A percentile compares a stretch with the other conserved stretches of the same genome.
phyloP scores from a whole-genome alignment of 2,888 invertebrate species.

The Stenotaenia linearis region DNA sequence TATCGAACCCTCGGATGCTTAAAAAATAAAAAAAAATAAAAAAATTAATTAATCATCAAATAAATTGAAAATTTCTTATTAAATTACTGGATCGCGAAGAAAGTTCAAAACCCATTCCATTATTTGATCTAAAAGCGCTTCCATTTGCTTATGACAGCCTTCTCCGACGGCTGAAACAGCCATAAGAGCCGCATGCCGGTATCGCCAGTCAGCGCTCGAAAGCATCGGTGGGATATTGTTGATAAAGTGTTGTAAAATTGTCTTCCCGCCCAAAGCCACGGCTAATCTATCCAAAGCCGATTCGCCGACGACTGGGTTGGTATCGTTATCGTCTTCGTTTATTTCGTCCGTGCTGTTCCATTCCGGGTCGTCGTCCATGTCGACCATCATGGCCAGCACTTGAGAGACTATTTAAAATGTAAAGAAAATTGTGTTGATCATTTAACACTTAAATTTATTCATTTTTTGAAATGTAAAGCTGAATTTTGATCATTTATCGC shows the following conservation, averaged over 20 bases:
- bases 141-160: conserved; percentile 98
- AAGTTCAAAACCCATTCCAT: conserved; percentile 84
- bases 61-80: neutral
- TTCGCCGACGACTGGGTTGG: conserved; percentile 92
- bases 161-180: conserved; percentile 97
- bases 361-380: conserved; percentile 82
- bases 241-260: conserved; percentile 82
- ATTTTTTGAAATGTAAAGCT: no score
- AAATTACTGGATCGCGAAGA: conserved; percentile 67
- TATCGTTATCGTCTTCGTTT: conserved; percentile 88
- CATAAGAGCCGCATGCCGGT: conserved; percentile 93
- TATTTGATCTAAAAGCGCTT: conserved; percentile 83
- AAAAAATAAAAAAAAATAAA: conserved; percentile 36
- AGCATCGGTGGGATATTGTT: conserved; percentile 82
- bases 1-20: conserved; percentile 88
- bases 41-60: neutral
- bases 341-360: conserved; percentile 81
- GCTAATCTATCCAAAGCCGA: conserved; percentile 93
- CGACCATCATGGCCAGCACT: conserved; percentile 89
- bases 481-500: no score
- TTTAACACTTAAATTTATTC: neutral
- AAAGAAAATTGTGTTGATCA: neutral
- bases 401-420: conserved; percentile 46
- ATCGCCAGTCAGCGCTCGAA: conserved; percentile 55
- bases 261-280: conserved; percentile 92